These are phyloP conservation scores for Clarias gariepinus DNA, from an alignment of 2,113 vertebrate species.

Conservation along the genomic window DNA sequence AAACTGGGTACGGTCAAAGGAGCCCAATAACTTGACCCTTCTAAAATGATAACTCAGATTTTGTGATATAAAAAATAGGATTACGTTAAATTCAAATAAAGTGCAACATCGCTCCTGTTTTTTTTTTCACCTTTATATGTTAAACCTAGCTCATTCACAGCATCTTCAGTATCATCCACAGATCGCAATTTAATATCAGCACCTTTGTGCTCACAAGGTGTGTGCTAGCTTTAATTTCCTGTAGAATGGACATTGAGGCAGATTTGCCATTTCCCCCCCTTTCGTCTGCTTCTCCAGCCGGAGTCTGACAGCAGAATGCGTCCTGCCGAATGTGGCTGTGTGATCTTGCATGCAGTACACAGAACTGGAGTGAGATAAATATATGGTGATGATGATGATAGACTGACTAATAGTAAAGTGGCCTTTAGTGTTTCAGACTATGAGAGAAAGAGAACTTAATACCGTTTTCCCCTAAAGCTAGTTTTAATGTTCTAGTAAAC, in stretches of 20 bases:
- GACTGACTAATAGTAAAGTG: no score
- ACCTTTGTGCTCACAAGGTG: not conserved
- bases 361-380: not conserved
- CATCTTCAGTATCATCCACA: not conserved
- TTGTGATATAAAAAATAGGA: not conserved
- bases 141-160: not conserved
- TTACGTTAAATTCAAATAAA: not conserved
- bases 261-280: not conserved
- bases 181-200: not conserved
- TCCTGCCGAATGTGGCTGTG: not conserved
- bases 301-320: not conserved
- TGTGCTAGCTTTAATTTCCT: not conserved
- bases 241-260: not conserved
- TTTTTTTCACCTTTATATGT: not conserved
- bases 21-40: no score
- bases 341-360: not conserved
- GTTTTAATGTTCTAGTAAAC: not conserved
- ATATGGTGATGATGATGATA: not conserved
- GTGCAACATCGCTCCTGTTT: not conserved
- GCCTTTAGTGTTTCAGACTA: not conserved
- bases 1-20: no score
- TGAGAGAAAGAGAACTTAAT: not conserved
- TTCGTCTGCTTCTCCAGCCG: not conserved
- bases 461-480: not conserved
- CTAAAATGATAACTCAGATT: no score